A percentile compares a stretch with the other conserved stretches of the same genome.
Conservation (phyloP, 1,140 invertebrate genomes). For the Drosophila melanica region DNA sequence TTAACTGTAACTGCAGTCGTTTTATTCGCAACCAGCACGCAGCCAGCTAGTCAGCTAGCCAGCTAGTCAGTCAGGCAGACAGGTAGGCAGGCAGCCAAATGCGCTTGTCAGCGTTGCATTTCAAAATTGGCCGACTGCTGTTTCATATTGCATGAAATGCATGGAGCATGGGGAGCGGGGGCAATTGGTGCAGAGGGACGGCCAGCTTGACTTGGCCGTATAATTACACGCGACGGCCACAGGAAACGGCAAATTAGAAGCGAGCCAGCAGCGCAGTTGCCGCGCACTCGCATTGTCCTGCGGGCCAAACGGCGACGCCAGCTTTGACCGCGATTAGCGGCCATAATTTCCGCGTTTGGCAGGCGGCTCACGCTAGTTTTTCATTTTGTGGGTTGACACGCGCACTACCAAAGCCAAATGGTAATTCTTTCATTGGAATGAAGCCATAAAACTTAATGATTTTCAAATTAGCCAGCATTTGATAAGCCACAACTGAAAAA, state of each 20-base stretch:
- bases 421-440: constrained; percentile 57
- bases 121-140: constrained; percentile 53
- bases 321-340: constrained; percentile 54
- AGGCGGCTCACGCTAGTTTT: constrained; percentile 52
- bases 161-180: background rate
- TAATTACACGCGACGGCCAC: constrained; percentile 69
- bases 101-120: constrained; percentile 59
- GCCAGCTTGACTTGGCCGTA: constrained; percentile 24
- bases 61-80: constrained; percentile 1
- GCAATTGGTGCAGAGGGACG: background rate
- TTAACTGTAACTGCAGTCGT: constrained; percentile 71
- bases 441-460: constrained; percentile 73
- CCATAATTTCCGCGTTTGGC: constrained; percentile 60
- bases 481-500: constrained; percentile 47
- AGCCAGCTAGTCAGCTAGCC: constrained; percentile 27
- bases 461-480: constrained; percentile 59
- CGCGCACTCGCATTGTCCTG: constrained; percentile 67
- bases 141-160: constrained; percentile 35
- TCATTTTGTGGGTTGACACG: constrained; percentile 12
- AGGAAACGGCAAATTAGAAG: constrained; percentile 76
- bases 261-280: constrained; percentile 7
- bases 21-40: constrained; percentile 74
- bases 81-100: constrained; percentile 39
- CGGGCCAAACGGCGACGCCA: constrained; percentile 41
- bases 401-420: background rate